These are phyloP conservation scores for Geothlypis trichas DNA, from an alignment of 2,113 vertebrate species.

Conservation along the genomic window DNA sequence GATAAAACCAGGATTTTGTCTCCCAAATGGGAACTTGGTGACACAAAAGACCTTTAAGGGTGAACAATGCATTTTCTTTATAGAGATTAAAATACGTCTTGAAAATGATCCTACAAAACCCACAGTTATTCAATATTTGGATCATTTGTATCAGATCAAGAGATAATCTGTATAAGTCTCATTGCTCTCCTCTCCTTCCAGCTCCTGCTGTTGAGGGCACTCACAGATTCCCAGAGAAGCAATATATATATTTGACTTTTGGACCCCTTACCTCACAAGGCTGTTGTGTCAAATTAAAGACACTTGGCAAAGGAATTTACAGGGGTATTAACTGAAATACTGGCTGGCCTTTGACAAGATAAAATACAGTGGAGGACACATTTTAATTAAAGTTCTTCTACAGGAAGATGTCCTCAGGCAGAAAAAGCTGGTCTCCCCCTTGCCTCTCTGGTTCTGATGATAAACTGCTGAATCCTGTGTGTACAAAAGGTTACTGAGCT, in stretches of 20 bases:
- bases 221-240: background rate
- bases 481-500: background rate
- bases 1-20: background rate
- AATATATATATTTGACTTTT: background rate
- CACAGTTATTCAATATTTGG: background rate
- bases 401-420: constrained; percentile 19
- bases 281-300: constrained; percentile 21
- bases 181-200: background rate
- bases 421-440: background rate
- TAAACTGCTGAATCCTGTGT: background rate
- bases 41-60: background rate
- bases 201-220: background rate
- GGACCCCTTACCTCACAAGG: background rate
- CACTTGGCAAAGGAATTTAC: constrained; percentile 12
- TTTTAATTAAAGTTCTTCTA: constrained; percentile 44
- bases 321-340: constrained; percentile 10
- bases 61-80: background rate
- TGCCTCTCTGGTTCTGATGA: background rate
- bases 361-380: background rate
- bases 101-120: background rate
- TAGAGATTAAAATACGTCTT: background rate
- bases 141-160: background rate
- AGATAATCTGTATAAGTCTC: background rate
- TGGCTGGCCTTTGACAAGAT: background rate
- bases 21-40: background rate